These are phyloP conservation scores for Dryobates pubescens DNA, from an alignment of 2,797 vertebrate species.

Conservation along the genomic window DNA sequence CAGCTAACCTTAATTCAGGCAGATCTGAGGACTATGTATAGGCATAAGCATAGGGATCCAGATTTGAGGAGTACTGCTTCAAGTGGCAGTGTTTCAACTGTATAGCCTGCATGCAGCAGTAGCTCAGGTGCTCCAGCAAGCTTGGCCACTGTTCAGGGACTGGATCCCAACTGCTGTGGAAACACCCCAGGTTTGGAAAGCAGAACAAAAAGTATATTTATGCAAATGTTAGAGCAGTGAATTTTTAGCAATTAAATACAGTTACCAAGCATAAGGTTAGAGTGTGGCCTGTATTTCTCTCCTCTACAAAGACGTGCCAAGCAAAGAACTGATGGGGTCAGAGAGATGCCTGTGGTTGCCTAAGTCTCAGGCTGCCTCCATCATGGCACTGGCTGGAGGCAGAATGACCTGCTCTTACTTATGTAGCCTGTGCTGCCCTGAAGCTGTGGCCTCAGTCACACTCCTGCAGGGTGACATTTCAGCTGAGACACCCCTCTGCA, in stretches of 20 bases:
- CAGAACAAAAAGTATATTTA: background rate
- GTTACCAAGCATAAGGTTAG: background rate
- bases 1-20: background rate
- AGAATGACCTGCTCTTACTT: background rate
- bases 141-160: background rate
- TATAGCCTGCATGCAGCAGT: background rate
- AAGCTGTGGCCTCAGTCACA: background rate
- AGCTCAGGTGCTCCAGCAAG: background rate
- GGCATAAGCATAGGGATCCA: background rate
- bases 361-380: background rate
- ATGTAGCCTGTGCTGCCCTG: background rate
- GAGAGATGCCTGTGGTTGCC: background rate
- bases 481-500: accelerated
- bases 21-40: background rate
- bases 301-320: background rate
- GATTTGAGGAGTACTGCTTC: background rate
- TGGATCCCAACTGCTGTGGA: background rate
- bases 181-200: background rate
- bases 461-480: background rate
- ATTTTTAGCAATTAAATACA: background rate
- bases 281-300: background rate
- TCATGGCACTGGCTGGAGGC: background rate
- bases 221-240: background rate
- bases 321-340: background rate
- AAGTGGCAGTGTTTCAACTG: background rate